Base-by-base conservation (phyloP, 2,113 vertebrate genomes). In the Anolis carolinensis region DNA sequence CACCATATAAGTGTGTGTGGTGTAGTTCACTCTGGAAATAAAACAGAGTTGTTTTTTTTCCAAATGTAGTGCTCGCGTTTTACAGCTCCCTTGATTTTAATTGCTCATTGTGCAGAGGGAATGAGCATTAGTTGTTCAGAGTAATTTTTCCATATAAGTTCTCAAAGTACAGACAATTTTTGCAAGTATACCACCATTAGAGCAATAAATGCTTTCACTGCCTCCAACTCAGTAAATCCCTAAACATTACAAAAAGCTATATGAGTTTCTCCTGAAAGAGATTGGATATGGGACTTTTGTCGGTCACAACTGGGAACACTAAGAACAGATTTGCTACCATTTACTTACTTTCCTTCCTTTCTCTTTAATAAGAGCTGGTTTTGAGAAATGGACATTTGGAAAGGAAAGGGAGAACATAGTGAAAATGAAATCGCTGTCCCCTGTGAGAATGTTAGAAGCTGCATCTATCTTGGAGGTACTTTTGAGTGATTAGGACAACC, bases 141-240 rank as follows among this genome's bases (percentile, higher is more conserved):
- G 67, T 90, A 89, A 88, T 89, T 89, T 92, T 84, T 59, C 84
- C 79, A 82, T 73, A 32, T 34, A 90, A 90, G 85, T 90, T 92
- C 89, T 83, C 90, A 84, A 88, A 94, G 87, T 86, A 92, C 83
- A 90, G 88, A 90, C 88, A 89, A 83, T 92, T 92, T 92, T 86
- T 93, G 88, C 87, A 94, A 94, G 88, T 86, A 92, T 89, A 86
- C 72, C 88, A 84, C 87, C 85, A 91, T 94, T 93, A 94, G n/a
- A 86, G 80, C 81, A 93, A 82, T 82, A 90, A 94, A 92, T 80
- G 88, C 85, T 93, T 92, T 91, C 88, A 55, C 85, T 80, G 36
- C 86, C 79, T 88, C 86, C 88, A 90, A 84, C 83, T 87, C 91
- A 81, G 84, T 89, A 93, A 93, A 92, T 91, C 52, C 1, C 91